Conservation (phyloP, 64 coral and sea anemone genomes). For the Astreopora myriophthalma region DNA sequence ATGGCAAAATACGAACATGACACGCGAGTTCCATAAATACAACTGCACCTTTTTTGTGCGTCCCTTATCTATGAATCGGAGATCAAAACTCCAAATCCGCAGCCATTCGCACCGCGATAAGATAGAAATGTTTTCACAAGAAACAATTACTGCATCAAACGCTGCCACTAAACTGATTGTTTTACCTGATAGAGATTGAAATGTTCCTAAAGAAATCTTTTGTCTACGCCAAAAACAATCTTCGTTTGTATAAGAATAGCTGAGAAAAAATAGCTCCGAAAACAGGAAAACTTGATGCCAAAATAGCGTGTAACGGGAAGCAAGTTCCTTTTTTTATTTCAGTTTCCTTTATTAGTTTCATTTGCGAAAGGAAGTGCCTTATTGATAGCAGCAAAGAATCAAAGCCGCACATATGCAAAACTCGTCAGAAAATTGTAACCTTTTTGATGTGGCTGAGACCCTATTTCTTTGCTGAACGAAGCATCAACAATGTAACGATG, state of each 20-base stretch:
- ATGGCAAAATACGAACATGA: neutral
- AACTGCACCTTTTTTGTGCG: neutral
- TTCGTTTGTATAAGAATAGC: conserved; percentile 21
- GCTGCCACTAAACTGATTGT: neutral
- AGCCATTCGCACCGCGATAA: conserved; percentile 33
- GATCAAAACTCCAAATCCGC: conserved; percentile 21
- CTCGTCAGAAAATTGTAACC: neutral
- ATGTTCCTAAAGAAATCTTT: conserved; percentile 41
- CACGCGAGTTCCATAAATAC: neutral
- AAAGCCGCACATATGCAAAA: neutral
- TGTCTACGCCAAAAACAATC: conserved; percentile 35
- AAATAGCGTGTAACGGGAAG: neutral
- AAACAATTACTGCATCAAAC: neutral
- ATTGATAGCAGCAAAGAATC: neutral
- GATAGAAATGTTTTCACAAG: conserved; percentile 35
- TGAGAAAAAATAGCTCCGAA: neutral
- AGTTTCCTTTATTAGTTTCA: neutral
- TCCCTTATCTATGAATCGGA: neutral
- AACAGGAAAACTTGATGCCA: neutral
- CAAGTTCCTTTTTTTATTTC: neutral
- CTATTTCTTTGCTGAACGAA: neutral
- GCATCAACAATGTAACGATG: neutral
- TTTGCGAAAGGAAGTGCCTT: neutral
- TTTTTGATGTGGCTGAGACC: neutral
- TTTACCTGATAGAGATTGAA: conserved; percentile 25